Base-by-base conservation (phyloP, 2,113 vertebrate genomes). In the Misgurnus mizolepis region DNA sequence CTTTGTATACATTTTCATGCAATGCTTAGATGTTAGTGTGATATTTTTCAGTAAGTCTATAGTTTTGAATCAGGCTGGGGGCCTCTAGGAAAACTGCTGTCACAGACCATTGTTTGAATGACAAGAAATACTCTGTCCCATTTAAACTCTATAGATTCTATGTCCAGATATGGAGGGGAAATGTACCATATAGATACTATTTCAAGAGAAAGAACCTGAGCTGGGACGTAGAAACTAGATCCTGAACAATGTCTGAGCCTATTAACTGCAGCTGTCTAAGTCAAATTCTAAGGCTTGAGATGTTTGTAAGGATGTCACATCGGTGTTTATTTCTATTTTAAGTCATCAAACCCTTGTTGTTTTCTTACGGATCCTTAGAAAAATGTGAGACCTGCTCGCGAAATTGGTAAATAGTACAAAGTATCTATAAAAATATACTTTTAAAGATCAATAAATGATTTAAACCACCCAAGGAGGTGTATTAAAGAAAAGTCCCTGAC, bases 181-280 rank as follows among this genome's bases (percentile, higher is more conserved):
- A 85, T 88, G 87, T 88, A 84, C 88, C 88, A 90, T 55, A 84
- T 87, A 72, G 67, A 80, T 86, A 77, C 87, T 88, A 88, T 92
- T 93, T 91, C 90, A 89, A 88, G 88, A 87, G 74, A 92, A 84
- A 85, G 90, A 91, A 92, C 81, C 82, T 82, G 90, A 93, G 87
- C 88, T 88, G 85, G 68, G 85, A 81, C 85, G 81, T 83, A 89
- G 93, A 88, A 90, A 85, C 89, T 79, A 50, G 91, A 93, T 92
- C 90, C 83, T 87, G 76, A 82, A 82, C 64, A 80, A 80, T 81
- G 80, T 86, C 80, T 82, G 58, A 27, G 62, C 14, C 34, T 65
- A 18, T 76, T 40, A 81, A 43, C 80, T 68, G 89, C 95, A 96
- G 95, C 95, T 96, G 95, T 93, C 89, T 60, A 78, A 70, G 76